phyloP scores from a whole-genome alignment of 2,797 vertebrate species.

The Oreortyx pictus region DNA sequence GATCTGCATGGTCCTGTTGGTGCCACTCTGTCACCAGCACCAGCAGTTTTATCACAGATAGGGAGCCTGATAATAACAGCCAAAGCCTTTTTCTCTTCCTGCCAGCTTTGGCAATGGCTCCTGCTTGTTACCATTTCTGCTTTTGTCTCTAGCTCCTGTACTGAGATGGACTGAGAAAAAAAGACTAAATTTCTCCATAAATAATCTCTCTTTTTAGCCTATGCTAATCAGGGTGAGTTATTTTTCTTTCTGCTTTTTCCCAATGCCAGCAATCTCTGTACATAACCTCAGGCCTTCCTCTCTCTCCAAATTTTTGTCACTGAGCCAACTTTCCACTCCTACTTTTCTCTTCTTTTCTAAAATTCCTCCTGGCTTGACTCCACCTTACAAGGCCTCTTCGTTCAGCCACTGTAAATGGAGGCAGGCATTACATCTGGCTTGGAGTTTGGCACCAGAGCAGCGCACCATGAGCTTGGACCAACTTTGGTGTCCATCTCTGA shows the following conservation, averaged over 20 bases:
- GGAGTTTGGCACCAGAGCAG: background rate
- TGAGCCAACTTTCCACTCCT: background rate
- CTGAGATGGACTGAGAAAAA: background rate
- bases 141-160: background rate
- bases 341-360: background rate
- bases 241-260: background rate
- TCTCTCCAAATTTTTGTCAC: background rate
- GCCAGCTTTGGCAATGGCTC: background rate
- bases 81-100: background rate
- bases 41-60: background rate
- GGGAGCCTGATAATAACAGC: background rate
- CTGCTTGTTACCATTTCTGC: background rate
- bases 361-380: background rate
- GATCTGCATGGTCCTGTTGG: background rate
- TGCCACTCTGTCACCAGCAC: background rate
- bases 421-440: background rate
- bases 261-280: background rate
- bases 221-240: background rate
- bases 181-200: background rate
- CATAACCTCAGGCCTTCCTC: background rate
- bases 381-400: background rate
- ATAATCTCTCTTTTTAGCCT: background rate
- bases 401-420: background rate
- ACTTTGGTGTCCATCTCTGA: background rate
- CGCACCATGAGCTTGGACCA: background rate